Evolutionary conservation across 2,888 invertebrate genomes (phyloP), one percentile per base, ranked within the genome.

Genomic region (Bursaphelenchus okinawaensis): DNA sequence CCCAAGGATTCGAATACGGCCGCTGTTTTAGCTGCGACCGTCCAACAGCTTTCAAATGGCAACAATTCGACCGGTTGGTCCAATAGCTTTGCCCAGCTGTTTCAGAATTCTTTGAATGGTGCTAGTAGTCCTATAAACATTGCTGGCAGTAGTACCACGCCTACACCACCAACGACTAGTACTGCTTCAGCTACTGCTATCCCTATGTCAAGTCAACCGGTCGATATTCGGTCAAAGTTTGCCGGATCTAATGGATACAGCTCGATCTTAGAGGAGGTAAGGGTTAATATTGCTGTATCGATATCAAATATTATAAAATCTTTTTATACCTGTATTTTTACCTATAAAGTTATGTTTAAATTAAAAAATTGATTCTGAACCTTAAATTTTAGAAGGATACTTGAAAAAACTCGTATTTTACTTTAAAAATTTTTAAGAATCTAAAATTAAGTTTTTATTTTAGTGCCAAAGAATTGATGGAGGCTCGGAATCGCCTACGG

Each of bases 111-210:
- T 19, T 40, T 59, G 50, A 59, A 59, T 59, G 23, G 52, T 26
- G 58, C 58, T 23, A 29, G 22, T 1, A 59, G 50, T 9, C 50
- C 60, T 4, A 22, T 20, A 2, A 40, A 31, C 4, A 63, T 22
- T 24, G 60, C 60, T 19, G 57, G 63, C 29, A 58, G 20, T 83
- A 91, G 91, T 91, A 90, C 90, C 78, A 91, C 91, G 83, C 91
- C 91, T 83, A 89, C 91, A 79, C 89, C 89, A 16, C 82, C 83
- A 82, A 84, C 90, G 70, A 88, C 87, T 19, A 22, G 68, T 24
- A 23, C 61, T 24, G 64, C 26, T 19, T 52, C 40, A 9, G 40
- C 28, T 26, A 52, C 52, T 29, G 51, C 28, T 12, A 69, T 70
- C 27, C 70, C 70, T 9, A 19, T 70, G 19, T 55, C 70, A 6